A percentile compares a stretch with the other conserved stretches of the same genome.
Evolutionary conservation across 2,113 vertebrate species (phyloP).

Genomic region (Corythoichthys haematopterus): DNA sequence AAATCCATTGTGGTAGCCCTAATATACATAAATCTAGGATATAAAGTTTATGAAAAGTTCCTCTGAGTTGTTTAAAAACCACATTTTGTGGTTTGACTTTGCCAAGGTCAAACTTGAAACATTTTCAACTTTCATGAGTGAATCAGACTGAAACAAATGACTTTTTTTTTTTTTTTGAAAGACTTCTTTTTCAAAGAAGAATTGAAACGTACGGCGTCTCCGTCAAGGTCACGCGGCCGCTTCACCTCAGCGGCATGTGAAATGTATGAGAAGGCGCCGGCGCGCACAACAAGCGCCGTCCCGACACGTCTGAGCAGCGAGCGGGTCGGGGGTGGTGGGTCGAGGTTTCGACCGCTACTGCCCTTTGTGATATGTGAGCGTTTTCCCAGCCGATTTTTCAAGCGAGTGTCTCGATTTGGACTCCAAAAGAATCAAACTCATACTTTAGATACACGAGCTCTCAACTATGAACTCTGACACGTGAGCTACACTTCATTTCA

Average conservation of each 20-base stretch:
- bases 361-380: constrained; percentile 35
- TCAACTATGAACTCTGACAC: not conserved
- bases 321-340: not conserved
- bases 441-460: not conserved
- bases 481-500: not conserved
- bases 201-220: not conserved
- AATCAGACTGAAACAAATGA: not conserved
- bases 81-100: not conserved
- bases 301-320: constrained; percentile 8
- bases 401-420: too few species aligned
- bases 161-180: not conserved
- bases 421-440: not conserved
- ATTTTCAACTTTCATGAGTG: not conserved
- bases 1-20: too few species aligned
- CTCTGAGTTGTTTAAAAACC: not conserved
- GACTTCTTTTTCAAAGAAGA: not conserved
- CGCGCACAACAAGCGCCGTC: not conserved
- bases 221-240: constrained; percentile 19
- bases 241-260: constrained; percentile 18
- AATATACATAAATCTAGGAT: too few species aligned
- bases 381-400: not conserved
- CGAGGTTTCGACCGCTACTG: constrained; percentile 8
- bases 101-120: not conserved
- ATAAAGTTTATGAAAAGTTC: not conserved
- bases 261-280: not conserved